Evolutionary conservation across 2,797 vertebrate species (phyloP).

Genomic region (Molossus molossus): DNA sequence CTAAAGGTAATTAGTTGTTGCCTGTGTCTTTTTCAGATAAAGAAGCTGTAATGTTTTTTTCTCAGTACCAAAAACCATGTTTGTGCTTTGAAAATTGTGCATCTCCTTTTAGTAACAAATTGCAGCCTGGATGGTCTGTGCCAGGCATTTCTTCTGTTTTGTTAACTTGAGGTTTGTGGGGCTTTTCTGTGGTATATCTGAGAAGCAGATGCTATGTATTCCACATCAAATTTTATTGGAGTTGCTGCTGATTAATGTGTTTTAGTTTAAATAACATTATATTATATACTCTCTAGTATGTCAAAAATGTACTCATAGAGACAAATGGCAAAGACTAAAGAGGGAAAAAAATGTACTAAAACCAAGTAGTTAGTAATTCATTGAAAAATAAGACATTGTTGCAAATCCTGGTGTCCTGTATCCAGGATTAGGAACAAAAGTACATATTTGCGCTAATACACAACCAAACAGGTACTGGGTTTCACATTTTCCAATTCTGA

Average conservation of each 20-base stretch:
- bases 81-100: not conserved
- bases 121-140: not conserved
- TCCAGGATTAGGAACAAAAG: not conserved
- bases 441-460: not conserved
- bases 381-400: not conserved
- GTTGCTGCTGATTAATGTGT: not conserved
- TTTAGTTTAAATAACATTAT: not conserved
- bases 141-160: not conserved
- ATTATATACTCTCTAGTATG: not conserved
- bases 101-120: not conserved
- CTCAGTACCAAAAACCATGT: not conserved
- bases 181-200: not conserved
- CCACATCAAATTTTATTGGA: not conserved
- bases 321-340: not conserved
- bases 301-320: not conserved
- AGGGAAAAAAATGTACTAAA: not conserved
- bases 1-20: not conserved
- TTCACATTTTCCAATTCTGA: constrained; percentile 6
- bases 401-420: not conserved
- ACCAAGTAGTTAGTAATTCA: not conserved
- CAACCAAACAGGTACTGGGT: not conserved
- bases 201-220: not conserved
- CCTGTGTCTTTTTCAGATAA: not conserved
- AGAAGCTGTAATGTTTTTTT: constrained; percentile 34
- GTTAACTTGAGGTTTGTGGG: not conserved